Evolutionary conservation across 2,888 invertebrate genomes (phyloP), one percentile per base, ranked within the genome.

Genomic region (Emmelina monodactyla): DNA sequence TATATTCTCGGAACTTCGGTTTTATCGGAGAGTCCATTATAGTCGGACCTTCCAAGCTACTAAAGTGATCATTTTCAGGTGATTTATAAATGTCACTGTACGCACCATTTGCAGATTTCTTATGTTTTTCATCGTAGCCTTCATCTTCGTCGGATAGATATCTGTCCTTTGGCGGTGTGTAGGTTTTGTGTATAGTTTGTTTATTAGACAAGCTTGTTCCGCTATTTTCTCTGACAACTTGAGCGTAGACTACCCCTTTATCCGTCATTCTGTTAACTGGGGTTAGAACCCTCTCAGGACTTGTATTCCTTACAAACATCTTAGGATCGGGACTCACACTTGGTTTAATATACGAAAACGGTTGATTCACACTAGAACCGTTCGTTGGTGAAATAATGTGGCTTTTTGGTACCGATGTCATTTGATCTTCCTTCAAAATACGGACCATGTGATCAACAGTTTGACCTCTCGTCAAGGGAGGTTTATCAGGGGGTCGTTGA

Each of bases 361-460:
- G 92, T 55, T 90, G 86, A 55, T 89, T 90, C 46, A 84, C 84
- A 55, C 90, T 89, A 45, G 83, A 84, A 29, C 86, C 83, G 44
- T 84, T 83, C 33, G 83, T 70, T 15, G 86, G 84, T 12, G 84
- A 75, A 36, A 88, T 82, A 60, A 87, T 72, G 53, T 84, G 85
- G 19, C 83, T 65, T 50, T 85, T 86, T 1, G 88, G 85, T 31
- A 88, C 85, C 1, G 87, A 83, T 7, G 87, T 84, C 33, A 84
- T 78, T 46, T 85, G 85, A 47, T 90, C 90, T 65, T 85, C 86
- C 42, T 86, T 89, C 39, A 92, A 63, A 44, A 89, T 84, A 54
- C 86, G 88, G 16, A 91, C 88, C 82, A 92, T 86, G 38, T 86
- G 86, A 61, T 88, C 86, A 16, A 92, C 90, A n/a, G 88, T 85